Percentiles rank a stretch among this genome's conserved stretches.
Evolutionary conservation across 2,113 vertebrate species (phyloP).

Genomic region (Capreolus pygargus): DNA sequence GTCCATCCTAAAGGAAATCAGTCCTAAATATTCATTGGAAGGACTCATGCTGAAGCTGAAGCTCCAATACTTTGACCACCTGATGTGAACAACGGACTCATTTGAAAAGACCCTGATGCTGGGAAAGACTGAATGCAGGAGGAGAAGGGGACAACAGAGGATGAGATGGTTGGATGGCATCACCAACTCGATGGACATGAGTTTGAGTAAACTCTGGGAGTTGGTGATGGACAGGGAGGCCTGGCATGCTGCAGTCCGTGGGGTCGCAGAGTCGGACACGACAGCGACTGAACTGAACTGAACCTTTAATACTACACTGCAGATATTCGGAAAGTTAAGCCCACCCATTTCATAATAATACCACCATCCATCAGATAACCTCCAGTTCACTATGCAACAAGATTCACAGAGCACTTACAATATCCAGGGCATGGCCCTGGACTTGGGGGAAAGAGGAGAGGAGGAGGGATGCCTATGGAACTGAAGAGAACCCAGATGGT

Average conservation of each 20-base stretch:
- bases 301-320: too few species aligned
- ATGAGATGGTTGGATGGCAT: not conserved
- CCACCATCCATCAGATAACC: not conserved
- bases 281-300: not conserved
- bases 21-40: not conserved
- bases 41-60: not conserved
- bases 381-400: not conserved
- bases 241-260: not conserved
- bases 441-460: not conserved
- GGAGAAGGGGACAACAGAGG: not conserved
- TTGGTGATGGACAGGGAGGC: not conserved
- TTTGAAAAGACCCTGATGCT: not conserved
- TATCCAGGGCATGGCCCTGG: fast-evolving
- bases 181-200: not conserved
- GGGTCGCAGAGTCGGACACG: fast-evolving
- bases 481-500: not conserved
- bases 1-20: not conserved
- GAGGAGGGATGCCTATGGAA: fast-evolving
- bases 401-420: not conserved
- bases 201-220: not conserved
- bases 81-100: not conserved
- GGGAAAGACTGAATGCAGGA: not conserved
- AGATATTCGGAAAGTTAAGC: not conserved
- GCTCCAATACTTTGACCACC: not conserved
- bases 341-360: not conserved